phyloP scores from a whole-genome alignment of 2,797 vertebrate genomes.

The Lacerta viridis region DNA sequence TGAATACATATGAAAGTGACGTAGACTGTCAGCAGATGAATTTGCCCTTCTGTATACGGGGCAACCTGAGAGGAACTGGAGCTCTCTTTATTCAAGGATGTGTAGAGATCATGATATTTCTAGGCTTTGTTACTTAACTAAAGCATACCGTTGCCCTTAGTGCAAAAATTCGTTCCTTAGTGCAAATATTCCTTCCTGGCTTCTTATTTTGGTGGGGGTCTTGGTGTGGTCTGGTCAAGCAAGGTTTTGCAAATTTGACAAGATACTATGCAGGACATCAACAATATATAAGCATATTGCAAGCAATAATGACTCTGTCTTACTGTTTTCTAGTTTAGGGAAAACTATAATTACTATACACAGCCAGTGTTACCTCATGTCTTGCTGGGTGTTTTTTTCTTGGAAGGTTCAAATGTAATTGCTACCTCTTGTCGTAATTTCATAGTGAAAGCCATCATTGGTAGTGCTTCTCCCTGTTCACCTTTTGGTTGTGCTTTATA shows the following conservation, averaged over 20 bases:
- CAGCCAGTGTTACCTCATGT: not conserved
- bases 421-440: conserved; percentile 5
- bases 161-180: not conserved
- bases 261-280: not conserved
- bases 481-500: not conserved
- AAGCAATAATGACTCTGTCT: not conserved
- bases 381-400: not conserved
- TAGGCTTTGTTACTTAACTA: not conserved
- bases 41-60: not conserved
- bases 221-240: not conserved
- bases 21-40: not conserved
- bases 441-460: conserved; percentile 16
- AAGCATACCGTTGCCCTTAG: not conserved
- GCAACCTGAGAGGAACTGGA: not conserved
- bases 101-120: not conserved
- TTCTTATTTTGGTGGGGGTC: too few species aligned
- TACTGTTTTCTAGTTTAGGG: not conserved
- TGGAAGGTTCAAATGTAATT: not conserved
- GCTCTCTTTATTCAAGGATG: not conserved
- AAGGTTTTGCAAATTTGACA: not conserved
- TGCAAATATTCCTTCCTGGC: not conserved
- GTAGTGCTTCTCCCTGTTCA: not conserved
- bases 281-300: not conserved
- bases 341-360: not conserved
- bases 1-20: not conserved